These are phyloP conservation scores for Halcyon chelicuti DNA, from an alignment of 2,797 vertebrate species.

Conservation along the genomic window DNA sequence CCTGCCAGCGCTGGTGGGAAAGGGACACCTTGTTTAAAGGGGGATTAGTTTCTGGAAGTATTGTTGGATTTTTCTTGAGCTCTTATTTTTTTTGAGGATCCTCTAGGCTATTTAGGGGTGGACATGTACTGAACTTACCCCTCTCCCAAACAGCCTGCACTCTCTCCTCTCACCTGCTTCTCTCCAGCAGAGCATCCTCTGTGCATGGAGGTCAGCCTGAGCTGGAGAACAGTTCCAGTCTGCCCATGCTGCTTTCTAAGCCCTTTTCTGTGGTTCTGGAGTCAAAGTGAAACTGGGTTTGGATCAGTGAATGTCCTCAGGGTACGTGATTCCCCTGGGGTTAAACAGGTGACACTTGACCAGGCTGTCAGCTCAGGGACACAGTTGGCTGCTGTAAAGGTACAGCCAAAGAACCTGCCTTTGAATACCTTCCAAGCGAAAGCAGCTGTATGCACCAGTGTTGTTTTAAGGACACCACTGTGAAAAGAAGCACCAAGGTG, in stretches of 20 bases:
- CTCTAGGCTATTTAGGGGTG: not conserved
- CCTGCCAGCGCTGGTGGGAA: not conserved
- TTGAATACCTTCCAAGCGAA: not conserved
- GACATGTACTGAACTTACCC: not conserved
- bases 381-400: not conserved
- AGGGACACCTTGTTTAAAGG: not conserved
- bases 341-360: not conserved
- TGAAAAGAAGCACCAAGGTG: not conserved
- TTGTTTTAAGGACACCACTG: not conserved
- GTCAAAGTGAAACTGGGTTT: not conserved
- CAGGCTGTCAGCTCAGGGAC: not conserved
- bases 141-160: not conserved
- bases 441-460: accelerated
- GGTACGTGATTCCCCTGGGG: accelerated
- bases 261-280: not conserved
- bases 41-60: not conserved
- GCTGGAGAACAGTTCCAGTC: accelerated
- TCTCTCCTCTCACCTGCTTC: not conserved
- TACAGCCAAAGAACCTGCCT: not conserved
- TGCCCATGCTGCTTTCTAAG: not conserved
- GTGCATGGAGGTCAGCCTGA: not conserved
- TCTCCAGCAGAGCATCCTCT: not conserved
- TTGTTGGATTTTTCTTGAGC: not conserved
- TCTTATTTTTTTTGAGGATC: not conserved
- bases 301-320: not conserved